phyloP scores from a whole-genome alignment of 2,797 vertebrate genomes.

The Yasuhikotakia modesta region DNA sequence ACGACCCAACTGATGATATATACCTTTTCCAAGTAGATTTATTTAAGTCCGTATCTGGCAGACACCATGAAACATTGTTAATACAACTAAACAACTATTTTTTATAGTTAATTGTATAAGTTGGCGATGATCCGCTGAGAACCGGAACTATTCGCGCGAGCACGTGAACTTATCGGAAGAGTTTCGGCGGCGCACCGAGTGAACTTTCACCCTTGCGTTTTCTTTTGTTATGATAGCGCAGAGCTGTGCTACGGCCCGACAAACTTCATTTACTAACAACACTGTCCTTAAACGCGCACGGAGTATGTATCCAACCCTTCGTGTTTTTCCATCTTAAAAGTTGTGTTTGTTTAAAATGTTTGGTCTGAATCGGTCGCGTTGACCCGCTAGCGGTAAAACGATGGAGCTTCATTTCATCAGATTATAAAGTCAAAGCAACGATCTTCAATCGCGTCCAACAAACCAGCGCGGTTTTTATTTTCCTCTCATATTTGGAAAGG shows the following conservation, averaged over 20 bases:
- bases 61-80: neutral
- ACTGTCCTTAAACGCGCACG: neutral
- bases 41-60: too few species aligned
- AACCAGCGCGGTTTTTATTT: neutral
- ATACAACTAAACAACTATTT: neutral
- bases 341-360: slow-evolving; percentile 14
- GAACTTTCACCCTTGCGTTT: slow-evolving; percentile 67
- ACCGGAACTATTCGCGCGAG: slow-evolving; percentile 43
- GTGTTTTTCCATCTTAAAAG: neutral
- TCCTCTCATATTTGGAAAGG: neutral
- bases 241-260: neutral
- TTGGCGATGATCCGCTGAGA: neutral
- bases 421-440: neutral
- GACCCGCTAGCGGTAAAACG: slow-evolving; percentile 22
- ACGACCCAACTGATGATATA: too few species aligned
- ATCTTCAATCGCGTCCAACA: neutral
- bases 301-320: neutral
- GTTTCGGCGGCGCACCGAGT: slow-evolving; percentile 58
- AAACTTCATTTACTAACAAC: slow-evolving; percentile 1
- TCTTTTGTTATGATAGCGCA: slow-evolving; percentile 74
- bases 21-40: too few species aligned
- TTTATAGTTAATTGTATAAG: neutral
- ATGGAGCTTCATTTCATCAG: slow-evolving; percentile 23
- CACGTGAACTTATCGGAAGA: slow-evolving; percentile 45
- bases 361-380: slow-evolving; percentile 7